Percentiles rank a stretch among this genome's conserved stretches.
Conservation (phyloP, 2,797 vertebrate genomes). For the Erethizon dorsatum region DNA sequence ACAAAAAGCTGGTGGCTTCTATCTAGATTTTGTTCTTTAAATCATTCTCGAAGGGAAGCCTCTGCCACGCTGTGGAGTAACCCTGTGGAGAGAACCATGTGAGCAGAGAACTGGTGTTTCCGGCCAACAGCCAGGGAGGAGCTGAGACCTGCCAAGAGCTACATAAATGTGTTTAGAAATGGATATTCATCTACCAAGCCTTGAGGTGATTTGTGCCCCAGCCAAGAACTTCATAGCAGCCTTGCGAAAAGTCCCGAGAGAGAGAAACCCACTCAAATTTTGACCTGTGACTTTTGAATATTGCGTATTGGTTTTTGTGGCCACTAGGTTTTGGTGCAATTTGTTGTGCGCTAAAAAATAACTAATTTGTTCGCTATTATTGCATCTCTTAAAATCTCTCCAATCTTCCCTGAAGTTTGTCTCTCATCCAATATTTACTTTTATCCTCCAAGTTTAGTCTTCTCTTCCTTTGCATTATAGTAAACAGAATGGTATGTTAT, state of each 20-base stretch:
- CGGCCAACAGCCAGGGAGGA: neutral
- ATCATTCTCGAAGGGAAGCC: neutral
- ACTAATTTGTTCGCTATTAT: neutral
- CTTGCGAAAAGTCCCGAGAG: neutral
- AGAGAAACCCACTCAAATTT: constrained; percentile 28
- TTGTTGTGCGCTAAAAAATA: neutral
- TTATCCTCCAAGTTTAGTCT: neutral
- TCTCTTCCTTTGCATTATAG: neutral
- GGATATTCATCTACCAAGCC: neutral
- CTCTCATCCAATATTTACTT: constrained; percentile 26
- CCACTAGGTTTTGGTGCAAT: constrained; percentile 4
- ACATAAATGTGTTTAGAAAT: neutral
- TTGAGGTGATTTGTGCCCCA: neutral
- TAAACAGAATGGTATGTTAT: constrained; percentile 9
- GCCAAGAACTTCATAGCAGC: neutral
- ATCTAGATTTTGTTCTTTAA: neutral
- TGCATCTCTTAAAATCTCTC: constrained; percentile 53
- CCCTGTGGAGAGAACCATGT: neutral
- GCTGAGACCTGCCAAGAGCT: neutral
- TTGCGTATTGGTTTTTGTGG: neutral
- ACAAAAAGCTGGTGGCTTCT: neutral
- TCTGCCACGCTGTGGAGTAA: neutral
- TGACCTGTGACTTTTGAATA: neutral
- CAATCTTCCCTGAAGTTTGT: neutral
- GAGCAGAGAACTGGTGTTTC: neutral